These are phyloP conservation scores for Nephrotoma guestfalica DNA, from an alignment of 2,888 invertebrate genomes.

Conservation along the genomic window DNA sequence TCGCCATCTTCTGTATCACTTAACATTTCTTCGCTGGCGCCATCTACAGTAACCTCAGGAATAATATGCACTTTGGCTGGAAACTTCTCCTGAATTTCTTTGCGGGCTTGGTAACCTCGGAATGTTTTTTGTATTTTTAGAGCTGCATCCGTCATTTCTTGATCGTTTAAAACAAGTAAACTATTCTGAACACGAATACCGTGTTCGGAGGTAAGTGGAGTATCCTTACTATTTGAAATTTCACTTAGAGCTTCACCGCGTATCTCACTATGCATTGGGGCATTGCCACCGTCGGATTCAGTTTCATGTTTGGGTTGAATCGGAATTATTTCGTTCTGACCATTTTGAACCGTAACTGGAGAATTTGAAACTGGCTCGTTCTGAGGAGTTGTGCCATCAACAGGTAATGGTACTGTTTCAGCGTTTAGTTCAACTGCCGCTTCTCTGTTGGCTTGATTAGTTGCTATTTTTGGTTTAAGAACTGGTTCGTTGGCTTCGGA, in stretches of 20 bases:
- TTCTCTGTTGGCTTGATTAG: no score
- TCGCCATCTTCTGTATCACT: background rate
- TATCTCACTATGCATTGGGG: background rate
- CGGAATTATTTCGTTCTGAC: no score
- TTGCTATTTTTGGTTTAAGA: no score
- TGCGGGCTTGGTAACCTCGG: background rate
- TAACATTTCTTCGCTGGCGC: slow-evolving; percentile 2
- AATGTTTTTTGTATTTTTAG: slow-evolving; percentile 12
- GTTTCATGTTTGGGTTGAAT: background rate
- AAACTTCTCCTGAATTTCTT: background rate
- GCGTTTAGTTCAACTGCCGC: background rate
- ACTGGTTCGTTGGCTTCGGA: no score
- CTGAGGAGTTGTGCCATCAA: no score
- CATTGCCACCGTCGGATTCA: background rate
- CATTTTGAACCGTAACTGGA: no score
- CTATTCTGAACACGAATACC: background rate
- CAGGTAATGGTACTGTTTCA: no score
- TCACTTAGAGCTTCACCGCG: background rate
- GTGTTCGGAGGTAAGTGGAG: background rate
- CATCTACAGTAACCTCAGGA: background rate
- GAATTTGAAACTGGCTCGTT: no score
- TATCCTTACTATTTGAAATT: background rate
- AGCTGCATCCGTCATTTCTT: slow-evolving; percentile 11
- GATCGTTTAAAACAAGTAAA: background rate
- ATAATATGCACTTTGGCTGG: background rate